These are phyloP conservation scores for Argya squamiceps DNA, from an alignment of 2,797 vertebrate genomes.

Conservation along the genomic window DNA sequence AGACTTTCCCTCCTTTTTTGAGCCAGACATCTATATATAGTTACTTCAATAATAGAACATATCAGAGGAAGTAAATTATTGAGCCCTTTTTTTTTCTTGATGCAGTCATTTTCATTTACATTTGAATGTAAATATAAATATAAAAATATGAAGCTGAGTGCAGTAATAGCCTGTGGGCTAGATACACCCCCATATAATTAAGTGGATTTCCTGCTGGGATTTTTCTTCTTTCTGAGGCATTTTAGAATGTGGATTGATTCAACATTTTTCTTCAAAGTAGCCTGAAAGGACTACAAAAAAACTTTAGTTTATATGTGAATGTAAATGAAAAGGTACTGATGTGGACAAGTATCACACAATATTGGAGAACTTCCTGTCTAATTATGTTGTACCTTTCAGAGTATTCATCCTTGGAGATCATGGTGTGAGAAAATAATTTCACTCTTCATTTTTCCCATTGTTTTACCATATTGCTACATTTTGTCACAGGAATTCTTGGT, in stretches of 20 bases:
- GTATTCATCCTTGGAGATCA: background rate
- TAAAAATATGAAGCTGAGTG: slow-evolving; percentile 16
- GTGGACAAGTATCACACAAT: background rate
- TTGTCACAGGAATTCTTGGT: background rate
- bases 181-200: slow-evolving; percentile 49
- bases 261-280: slow-evolving; percentile 37
- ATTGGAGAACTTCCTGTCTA: background rate
- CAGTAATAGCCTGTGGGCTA: slow-evolving; percentile 25
- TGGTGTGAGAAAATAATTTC: background rate
- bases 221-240: slow-evolving; percentile 31
- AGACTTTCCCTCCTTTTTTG: background rate
- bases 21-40: background rate
- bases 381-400: background rate
- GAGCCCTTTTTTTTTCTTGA: background rate
- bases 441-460: background rate
- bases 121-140: background rate
- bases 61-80: background rate
- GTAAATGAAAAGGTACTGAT: background rate
- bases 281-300: background rate
- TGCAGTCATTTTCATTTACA: background rate
- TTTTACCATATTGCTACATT: background rate
- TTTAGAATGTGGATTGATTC: slow-evolving; percentile 16
- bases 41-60: background rate
- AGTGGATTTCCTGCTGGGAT: slow-evolving; percentile 60
- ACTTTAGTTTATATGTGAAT: background rate